phyloP scores from a whole-genome alignment of 2,888 invertebrate genomes.

The Rhagophthalmus giganteus region DNA sequence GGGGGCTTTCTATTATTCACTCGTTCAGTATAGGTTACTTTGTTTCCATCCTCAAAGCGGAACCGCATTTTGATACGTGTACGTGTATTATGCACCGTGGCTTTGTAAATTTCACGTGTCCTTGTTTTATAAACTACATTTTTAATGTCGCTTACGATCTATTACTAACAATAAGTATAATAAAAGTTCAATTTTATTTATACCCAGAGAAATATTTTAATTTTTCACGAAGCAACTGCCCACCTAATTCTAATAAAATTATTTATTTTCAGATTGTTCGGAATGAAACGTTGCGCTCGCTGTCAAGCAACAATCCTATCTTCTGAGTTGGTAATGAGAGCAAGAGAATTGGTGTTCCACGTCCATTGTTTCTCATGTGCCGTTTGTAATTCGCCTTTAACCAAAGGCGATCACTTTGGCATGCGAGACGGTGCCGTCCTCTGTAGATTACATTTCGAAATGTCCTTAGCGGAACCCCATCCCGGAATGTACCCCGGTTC shows the following conservation, averaged over 20 bases:
- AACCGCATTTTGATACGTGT: not conserved
- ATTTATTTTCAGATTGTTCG: slow-evolving; percentile 82
- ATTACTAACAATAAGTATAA: too few species aligned
- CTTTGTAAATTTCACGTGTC: not conserved
- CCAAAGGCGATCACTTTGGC: slow-evolving; percentile 94
- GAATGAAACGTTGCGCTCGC: slow-evolving; percentile 84
- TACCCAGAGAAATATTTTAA: not conserved
- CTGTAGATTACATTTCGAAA: slow-evolving; percentile 76
- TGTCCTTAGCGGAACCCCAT: slow-evolving; percentile 49
- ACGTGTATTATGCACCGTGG: not conserved
- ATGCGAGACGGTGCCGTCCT: slow-evolving; percentile 86
- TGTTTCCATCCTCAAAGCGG: slow-evolving; percentile 1
- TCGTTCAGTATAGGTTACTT: slow-evolving; percentile 14
- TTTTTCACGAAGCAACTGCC: too few species aligned
- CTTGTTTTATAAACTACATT: too few species aligned
- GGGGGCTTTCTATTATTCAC: slow-evolving; percentile 35
- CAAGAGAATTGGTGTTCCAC: slow-evolving; percentile 90
- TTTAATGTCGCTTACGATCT: too few species aligned
- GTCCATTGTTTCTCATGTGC: slow-evolving; percentile 93
- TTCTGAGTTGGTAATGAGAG: slow-evolving; percentile 93
- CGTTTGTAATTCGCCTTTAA: slow-evolving; percentile 81
- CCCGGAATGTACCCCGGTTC: slow-evolving; percentile 58
- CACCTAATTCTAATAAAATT: too few species aligned
- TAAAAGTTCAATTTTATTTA: not conserved
- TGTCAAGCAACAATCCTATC: slow-evolving; percentile 88